Evolutionary conservation across 2,113 vertebrate species (phyloP), one percentile per base, ranked within the genome.

Genomic region (Syrmaticus mikado): DNA sequence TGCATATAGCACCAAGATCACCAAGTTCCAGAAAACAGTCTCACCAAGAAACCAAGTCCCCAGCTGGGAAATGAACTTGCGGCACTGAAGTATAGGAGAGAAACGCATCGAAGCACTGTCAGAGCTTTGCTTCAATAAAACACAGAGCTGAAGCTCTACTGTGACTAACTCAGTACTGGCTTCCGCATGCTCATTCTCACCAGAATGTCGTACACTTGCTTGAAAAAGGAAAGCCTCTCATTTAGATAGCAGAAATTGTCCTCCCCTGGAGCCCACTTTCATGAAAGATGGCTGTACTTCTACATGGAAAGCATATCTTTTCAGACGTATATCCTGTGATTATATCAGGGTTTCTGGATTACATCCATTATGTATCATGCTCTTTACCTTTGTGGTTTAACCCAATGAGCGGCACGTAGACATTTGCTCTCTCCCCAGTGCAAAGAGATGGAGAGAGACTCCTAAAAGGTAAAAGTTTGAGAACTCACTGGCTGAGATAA

Each of bases 141-240:
- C 22, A 70, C 61, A 66, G 38, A 85, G 18, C 21, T 1, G 12
- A 60, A 64, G 45, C 32, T 64, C 48, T 93, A 83, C 74, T 81
- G 60, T 95, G 95, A 97, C 95, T 96, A 95, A 91, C 71, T 96
- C 46, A 30, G 65, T 80, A 40, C 57, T 78, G 50, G 48, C 68
- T 88, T 95, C 94, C 70, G 21, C 66, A 1, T 76, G 28, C 93
- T 96, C 94, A 85, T 83, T 89, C 91, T 96, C 68, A 92, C 7
- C 66, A 94, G 95, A 96, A 87, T 96, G 75, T 71, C 94, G 78
- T 62, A 92, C 43, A 60, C 30, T 46, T 50, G 53, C 89, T 71
- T 82, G 78, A 87, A 92, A 96, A 97, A 91, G 36, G 89, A 95
- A 95, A n/a, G 38, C 28, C 36, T 95, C 71, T 96, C 52, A 87